Conservation (phyloP, 2,113 vertebrate genomes). For the Oceanites oceanicus region DNA sequence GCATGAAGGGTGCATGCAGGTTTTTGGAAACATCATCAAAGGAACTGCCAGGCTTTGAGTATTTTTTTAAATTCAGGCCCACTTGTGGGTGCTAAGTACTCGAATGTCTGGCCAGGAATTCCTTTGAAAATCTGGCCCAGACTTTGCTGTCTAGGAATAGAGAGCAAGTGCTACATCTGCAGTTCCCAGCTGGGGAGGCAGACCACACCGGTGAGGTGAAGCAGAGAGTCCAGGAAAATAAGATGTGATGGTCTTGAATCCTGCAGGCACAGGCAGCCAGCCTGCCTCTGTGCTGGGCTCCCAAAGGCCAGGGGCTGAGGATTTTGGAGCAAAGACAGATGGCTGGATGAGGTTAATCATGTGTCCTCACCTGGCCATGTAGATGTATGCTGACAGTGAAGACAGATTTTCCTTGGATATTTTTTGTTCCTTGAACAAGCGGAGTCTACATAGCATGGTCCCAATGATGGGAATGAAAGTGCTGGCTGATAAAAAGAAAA, state of each 20-base stretch:
- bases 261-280: neutral
- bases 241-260: neutral
- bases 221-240: neutral
- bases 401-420: neutral
- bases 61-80: constrained; percentile 19
- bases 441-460: rapidly evolving
- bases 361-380: neutral
- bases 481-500: neutral
- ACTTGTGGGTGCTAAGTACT: neutral
- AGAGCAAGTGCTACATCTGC: rapidly evolving
- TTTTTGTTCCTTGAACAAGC: neutral
- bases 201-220: neutral
- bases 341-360: neutral
- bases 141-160: neutral
- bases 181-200: neutral
- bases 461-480: neutral
- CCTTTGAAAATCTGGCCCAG: neutral
- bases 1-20: neutral
- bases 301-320: neutral
- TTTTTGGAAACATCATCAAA: neutral
- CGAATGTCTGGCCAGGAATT: constrained; percentile 8
- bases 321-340: neutral
- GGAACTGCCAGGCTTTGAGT: neutral
- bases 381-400: neutral
- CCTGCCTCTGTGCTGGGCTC: neutral